Evolutionary conservation across 2,888 invertebrate species (phyloP), one percentile per base, ranked within the genome.

Genomic region (Drosophila mulleri): DNA sequence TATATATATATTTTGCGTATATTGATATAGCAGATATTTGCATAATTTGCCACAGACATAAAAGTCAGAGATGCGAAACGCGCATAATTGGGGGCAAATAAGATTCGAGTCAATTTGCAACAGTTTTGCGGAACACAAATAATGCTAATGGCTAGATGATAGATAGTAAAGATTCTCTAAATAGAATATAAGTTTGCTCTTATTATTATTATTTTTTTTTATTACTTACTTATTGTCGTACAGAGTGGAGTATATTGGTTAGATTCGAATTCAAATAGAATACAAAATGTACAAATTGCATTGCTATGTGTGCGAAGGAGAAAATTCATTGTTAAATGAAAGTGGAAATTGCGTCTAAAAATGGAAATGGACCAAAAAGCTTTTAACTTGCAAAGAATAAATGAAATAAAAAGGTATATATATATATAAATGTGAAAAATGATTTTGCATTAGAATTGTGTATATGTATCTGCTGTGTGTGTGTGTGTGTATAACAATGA

Each of bases 221-320:
- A 7, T 26, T 48, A 78, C 74, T 75, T 75, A 72, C 58, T 72
- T 61, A 48, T 37, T 20, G 69, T 41, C 6, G 67, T 37, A 11
- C 29, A 48, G 56, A 29, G 20, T 32, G 32, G 37, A 68, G 42
- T 69, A 35, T 68, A 48, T 56, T 67, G 47, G 23, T 42, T 57
- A 16, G n/a, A 56, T 68, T 47, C 39, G 53, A 67, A 67, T 67
- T 53, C 39, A 67, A 67, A 67, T 67, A 39, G 44, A 65, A 60
- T 78, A 80, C 67, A 67, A 66, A 71, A 66, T 80, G 16, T 68
- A 82, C 67, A 79, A 82, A 85, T 82, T 70, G 83, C 75, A 69
- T 72, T 83, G 58, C 66, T 67, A 32, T 61, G 72, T 69, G 64
- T 66, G 60, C 61, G 65, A 61, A 67, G 48, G 42, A 54, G 59